These are phyloP conservation scores for Neoascia interrupta DNA, from an alignment of 2,888 invertebrate species.

Conservation along the genomic window DNA sequence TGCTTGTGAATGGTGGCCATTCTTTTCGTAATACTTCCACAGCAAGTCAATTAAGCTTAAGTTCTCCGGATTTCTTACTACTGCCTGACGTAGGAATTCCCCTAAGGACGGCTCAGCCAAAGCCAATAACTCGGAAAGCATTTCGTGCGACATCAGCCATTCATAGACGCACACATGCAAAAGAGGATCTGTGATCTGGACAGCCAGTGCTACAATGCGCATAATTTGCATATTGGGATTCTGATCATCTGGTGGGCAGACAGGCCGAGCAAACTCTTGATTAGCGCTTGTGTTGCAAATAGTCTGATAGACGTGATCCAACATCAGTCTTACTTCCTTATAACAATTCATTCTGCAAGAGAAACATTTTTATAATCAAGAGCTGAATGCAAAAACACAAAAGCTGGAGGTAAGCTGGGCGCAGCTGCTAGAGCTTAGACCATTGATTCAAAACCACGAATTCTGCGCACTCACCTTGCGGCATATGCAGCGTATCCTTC, in stretches of 20 bases:
- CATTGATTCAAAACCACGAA: too few species aligned
- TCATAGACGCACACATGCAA: slow-evolving; percentile 95
- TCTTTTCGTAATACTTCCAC: slow-evolving; percentile 98
- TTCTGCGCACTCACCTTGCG: slow-evolving; percentile 82
- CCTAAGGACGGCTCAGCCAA: slow-evolving; percentile 80
- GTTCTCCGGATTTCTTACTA: slow-evolving; percentile 82
- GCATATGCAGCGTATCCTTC: slow-evolving; percentile 89
- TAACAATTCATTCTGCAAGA: slow-evolving; percentile 90
- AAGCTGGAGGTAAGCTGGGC: too few species aligned
- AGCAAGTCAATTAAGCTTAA: slow-evolving; percentile 88
- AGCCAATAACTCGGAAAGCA: slow-evolving; percentile 85
- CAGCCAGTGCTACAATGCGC: slow-evolving; percentile 84
- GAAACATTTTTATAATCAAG: neutral
- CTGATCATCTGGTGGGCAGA: slow-evolving; percentile 71
- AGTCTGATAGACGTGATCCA: slow-evolving; percentile 82
- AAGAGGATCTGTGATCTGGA: slow-evolving; percentile 89
- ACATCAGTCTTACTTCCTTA: slow-evolving; percentile 89
- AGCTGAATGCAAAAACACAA: too few species aligned
- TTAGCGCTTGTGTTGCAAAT: slow-evolving; percentile 74
- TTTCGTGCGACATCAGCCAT: slow-evolving; percentile 91
- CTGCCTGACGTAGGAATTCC: slow-evolving; percentile 79
- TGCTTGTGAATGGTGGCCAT: slow-evolving; percentile 94
- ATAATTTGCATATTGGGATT: slow-evolving; percentile 80
- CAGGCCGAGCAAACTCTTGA: slow-evolving; percentile 71
- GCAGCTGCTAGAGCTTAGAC: too few species aligned